phyloP scores from a whole-genome alignment of 1,140 invertebrate genomes.

The Zaprionus africanus region DNA sequence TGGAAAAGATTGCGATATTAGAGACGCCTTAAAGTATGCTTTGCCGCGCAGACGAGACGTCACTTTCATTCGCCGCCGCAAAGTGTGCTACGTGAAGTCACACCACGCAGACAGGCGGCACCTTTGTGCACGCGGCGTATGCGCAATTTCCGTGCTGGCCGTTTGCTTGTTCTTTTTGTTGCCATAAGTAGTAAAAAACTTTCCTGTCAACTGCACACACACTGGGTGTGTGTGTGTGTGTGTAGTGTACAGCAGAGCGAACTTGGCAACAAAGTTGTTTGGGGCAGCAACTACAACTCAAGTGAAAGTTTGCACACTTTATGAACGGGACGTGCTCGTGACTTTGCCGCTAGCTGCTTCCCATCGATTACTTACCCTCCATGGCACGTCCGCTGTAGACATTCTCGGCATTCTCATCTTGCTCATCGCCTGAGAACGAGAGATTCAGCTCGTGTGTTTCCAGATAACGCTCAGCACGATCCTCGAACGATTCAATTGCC shows the following conservation, averaged over 20 bases:
- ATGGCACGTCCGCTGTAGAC: conserved; percentile 75
- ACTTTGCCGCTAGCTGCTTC: background rate
- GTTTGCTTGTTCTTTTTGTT: conserved; percentile 3
- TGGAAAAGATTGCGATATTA: conserved; percentile 33
- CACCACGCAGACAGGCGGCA: background rate
- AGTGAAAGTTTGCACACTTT: conserved; percentile 27
- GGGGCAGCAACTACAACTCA: conserved; percentile 1
- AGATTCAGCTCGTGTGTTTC: conserved; percentile 84
- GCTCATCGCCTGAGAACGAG: conserved; percentile 74
- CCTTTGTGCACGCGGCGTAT: conserved; percentile 32
- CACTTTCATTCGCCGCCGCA: conserved; percentile 20
- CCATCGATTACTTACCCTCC: conserved; percentile 69
- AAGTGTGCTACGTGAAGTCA: conserved; percentile 56
- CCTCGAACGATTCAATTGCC: conserved; percentile 78
- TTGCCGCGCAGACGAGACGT: background rate
- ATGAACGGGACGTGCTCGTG: conserved; percentile 7
- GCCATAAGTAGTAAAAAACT: background rate
- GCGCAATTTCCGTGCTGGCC: conserved; percentile 27
- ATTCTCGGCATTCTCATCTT: conserved; percentile 76
- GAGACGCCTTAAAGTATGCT: conserved; percentile 51
- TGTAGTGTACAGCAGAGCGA: background rate
- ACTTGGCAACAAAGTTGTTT: conserved; percentile 13
- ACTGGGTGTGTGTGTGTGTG: background rate
- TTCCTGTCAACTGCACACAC: conserved; percentile 4
- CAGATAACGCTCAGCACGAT: conserved; percentile 84